These are phyloP conservation scores for Watsonalla binaria DNA, from an alignment of 2,888 invertebrate genomes.

Conservation along the genomic window DNA sequence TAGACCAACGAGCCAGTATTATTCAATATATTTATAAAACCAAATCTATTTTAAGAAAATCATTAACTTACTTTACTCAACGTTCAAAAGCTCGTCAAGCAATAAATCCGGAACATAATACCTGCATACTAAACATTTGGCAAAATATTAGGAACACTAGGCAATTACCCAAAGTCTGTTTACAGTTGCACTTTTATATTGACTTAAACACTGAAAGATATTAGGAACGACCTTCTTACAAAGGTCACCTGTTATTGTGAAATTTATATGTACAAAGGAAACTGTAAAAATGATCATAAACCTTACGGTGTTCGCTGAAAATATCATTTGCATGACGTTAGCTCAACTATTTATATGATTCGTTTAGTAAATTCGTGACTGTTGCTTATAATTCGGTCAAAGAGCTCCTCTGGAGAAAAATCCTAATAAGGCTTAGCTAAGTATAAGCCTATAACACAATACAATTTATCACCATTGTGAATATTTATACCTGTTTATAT, in stretches of 20 bases:
- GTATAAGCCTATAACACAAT: too few relatives aligned
- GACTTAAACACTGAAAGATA: background rate
- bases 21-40: too few relatives aligned
- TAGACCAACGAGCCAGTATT: too few relatives aligned
- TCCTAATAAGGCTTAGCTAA: too few relatives aligned
- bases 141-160: background rate
- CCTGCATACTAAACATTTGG: background rate
- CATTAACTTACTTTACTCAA: too few relatives aligned
- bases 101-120: background rate
- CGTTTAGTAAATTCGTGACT: too few relatives aligned
- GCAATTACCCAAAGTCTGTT: background rate
- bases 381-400: too few relatives aligned
- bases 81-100: background rate
- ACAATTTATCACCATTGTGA: too few relatives aligned
- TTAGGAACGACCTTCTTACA: conserved; percentile 15
- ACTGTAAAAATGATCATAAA: conserved; percentile 24
- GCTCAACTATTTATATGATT: background rate
- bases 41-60: too few relatives aligned
- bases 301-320: conserved; percentile 4
- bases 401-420: too few relatives aligned
- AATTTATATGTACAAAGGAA: conserved; percentile 48
- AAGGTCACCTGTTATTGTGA: conserved; percentile 20
- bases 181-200: background rate
- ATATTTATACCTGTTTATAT: too few relatives aligned
- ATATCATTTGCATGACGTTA: background rate